These are phyloP conservation scores for Gisinianus flammeolus DNA, from an alignment of 2,888 invertebrate species.

Conservation along the genomic window DNA sequence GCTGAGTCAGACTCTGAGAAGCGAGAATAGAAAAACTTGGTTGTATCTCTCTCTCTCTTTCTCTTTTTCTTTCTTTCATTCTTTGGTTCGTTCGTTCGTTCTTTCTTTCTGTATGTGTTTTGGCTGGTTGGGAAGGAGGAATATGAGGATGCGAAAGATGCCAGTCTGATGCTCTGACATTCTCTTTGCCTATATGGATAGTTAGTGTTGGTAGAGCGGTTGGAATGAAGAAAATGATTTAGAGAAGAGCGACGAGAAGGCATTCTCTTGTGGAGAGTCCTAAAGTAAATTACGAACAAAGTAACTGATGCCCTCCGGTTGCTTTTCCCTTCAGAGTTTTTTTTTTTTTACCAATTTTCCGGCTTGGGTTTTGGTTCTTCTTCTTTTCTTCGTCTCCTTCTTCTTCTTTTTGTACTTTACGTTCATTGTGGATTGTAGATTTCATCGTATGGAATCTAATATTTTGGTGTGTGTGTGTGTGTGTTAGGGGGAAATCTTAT, in stretches of 20 bases:
- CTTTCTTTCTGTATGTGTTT: not conserved
- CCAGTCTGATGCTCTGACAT: not conserved
- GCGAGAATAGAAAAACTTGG: slow-evolving; percentile 1
- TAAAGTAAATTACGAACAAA: slow-evolving; percentile 43
- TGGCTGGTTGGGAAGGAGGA: not conserved
- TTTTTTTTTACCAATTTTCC: slow-evolving; percentile 20
- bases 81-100: not conserved
- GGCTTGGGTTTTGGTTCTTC: slow-evolving; percentile 6
- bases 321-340: slow-evolving; percentile 18
- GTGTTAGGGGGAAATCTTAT: slow-evolving; percentile 4
- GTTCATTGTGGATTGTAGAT: not conserved
- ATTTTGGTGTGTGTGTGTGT: not conserved
- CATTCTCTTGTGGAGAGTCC: slow-evolving; percentile 12
- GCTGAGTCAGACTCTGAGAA: not conserved
- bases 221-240: slow-evolving; percentile 30
- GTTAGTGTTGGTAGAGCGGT: not conserved
- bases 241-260: slow-evolving; percentile 10
- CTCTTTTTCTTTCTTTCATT: not conserved
- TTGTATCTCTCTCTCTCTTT: not conserved
- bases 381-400: not conserved
- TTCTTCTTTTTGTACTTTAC: not conserved
- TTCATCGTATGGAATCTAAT: not conserved
- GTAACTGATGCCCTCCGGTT: slow-evolving; percentile 40
- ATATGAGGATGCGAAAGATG: slow-evolving; percentile 13
- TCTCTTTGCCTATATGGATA: slow-evolving; percentile 10